Percentiles rank a stretch among this genome's conserved stretches.
phyloP scores from a whole-genome alignment of 2,888 invertebrate species.

The Nomada hirtipes region DNA sequence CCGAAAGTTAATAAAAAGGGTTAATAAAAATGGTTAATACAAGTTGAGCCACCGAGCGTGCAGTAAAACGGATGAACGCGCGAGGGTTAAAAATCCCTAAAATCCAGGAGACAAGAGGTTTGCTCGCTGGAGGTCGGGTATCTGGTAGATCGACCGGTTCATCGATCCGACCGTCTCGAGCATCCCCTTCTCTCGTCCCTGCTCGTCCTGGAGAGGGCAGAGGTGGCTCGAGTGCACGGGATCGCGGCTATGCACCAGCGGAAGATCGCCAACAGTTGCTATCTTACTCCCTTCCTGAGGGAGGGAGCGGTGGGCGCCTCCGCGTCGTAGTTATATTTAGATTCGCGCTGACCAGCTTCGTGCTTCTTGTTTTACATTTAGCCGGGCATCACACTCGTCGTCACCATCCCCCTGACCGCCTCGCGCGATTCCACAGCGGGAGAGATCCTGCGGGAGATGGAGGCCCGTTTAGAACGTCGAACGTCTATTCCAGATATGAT shows the following conservation, averaged over 20 bases:
- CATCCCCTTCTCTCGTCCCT: conserved; percentile 20
- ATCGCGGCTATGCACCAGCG: conserved; percentile 73
- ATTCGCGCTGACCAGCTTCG: conserved; percentile 76
- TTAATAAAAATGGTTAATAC: no score
- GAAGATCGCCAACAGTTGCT: conserved; percentile 72
- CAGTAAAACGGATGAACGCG: neutral
- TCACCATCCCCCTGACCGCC: conserved; percentile 31
- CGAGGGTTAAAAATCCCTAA: neutral
- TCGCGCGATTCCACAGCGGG: conserved; percentile 63
- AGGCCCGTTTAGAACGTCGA: conserved; percentile 48
- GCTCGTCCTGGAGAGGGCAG: conserved; percentile 59
- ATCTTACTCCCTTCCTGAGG: conserved; percentile 14
- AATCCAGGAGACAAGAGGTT: neutral
- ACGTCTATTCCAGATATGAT: conserved; percentile 41
- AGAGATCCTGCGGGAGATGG: conserved; percentile 68
- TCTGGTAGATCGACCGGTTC: conserved; percentile 18
- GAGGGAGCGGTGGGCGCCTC: conserved; percentile 75
- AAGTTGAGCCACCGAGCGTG: no score
- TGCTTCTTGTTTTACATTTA: conserved; percentile 81
- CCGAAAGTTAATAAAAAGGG: no score
- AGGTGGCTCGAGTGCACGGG: conserved; percentile 73
- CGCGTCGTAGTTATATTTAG: conserved; percentile 80
- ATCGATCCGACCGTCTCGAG: conserved; percentile 33
- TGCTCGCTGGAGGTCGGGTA: neutral
- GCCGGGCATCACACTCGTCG: conserved; percentile 68